These are phyloP conservation scores for Hesperia comma DNA, from an alignment of 2,888 invertebrate genomes.

Conservation along the genomic window DNA sequence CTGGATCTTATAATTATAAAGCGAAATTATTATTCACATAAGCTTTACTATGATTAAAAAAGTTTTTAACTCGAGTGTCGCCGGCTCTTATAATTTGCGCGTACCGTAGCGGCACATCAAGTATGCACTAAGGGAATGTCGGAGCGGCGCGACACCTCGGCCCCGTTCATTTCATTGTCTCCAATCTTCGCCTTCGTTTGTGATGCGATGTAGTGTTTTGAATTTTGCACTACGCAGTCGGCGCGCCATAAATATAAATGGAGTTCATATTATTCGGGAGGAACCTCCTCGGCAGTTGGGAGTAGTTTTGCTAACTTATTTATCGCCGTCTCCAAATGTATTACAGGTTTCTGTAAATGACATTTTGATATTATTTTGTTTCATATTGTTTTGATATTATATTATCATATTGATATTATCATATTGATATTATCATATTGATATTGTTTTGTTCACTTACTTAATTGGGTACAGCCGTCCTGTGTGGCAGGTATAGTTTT, in stretches of 20 bases:
- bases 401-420: too few species aligned
- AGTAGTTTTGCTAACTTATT: slow-evolving; percentile 24
- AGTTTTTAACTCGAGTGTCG: slow-evolving; percentile 21
- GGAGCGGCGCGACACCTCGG: slow-evolving; percentile 76
- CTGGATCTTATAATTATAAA: too few species aligned
- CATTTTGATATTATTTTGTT: neutral
- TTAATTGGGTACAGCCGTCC: too few species aligned
- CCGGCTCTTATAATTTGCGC: slow-evolving; percentile 37
- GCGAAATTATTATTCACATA: too few species aligned
- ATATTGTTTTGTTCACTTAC: too few species aligned
- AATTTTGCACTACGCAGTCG: slow-evolving; percentile 51
- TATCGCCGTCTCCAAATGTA: slow-evolving; percentile 3
- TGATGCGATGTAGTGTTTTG: slow-evolving; percentile 49
- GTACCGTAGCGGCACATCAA: slow-evolving; percentile 69
- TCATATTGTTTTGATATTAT: too few species aligned
- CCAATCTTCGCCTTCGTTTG: slow-evolving; percentile 53
- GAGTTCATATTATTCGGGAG: slow-evolving; percentile 27
- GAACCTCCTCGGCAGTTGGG: slow-evolving; percentile 4
- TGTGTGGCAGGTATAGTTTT: too few species aligned
- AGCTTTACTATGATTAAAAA: too few species aligned
- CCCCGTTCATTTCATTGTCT: slow-evolving; percentile 80
- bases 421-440: too few species aligned
- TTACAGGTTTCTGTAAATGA: neutral
- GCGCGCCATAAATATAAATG: slow-evolving; percentile 25
- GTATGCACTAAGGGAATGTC: slow-evolving; percentile 81